Conservation (phyloP, 2,888 invertebrate species). For the Epirrita christyi region DNA sequence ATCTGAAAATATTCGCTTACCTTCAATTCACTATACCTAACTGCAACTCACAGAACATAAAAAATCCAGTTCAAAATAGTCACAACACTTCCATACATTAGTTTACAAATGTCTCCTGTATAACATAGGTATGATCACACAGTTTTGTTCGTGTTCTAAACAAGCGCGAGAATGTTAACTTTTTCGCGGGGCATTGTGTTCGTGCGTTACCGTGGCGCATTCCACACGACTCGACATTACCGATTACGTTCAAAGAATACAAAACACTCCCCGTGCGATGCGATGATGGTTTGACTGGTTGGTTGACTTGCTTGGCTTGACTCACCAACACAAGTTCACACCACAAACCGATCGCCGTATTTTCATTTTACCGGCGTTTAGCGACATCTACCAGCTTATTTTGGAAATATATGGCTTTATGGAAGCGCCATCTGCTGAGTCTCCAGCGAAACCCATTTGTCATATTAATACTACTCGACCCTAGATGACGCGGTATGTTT, state of each 20-base stretch:
- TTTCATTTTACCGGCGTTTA: neutral
- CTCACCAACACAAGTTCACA: too few relatives aligned
- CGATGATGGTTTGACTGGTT: constrained; percentile 2
- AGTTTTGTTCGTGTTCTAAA: constrained; percentile 66
- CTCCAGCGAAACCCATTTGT: neutral
- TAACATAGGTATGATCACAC: too few relatives aligned
- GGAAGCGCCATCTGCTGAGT: constrained; percentile 40
- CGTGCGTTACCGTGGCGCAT: constrained; percentile 65
- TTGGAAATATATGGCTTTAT: constrained; percentile 6
- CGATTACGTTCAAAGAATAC: constrained; percentile 76
- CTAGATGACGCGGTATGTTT: constrained; percentile 43
- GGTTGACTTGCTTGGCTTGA: too few relatives aligned
- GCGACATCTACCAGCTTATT: constrained; percentile 50
- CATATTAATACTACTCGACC: constrained; percentile 32
- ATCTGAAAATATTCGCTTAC: constrained; percentile 52
- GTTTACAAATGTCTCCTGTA: constrained; percentile 66
- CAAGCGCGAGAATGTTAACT: constrained; percentile 68
- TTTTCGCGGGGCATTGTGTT: constrained; percentile 70
- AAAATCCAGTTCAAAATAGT: constrained; percentile 59
- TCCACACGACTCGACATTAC: constrained; percentile 64
- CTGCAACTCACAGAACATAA: constrained; percentile 35
- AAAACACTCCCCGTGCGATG: constrained; percentile 49
- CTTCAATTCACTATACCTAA: constrained; percentile 47
- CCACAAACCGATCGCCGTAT: neutral
- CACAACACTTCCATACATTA: constrained; percentile 60